Conservation (phyloP, 2,888 invertebrate species). For the Leucophora obtusa region DNA sequence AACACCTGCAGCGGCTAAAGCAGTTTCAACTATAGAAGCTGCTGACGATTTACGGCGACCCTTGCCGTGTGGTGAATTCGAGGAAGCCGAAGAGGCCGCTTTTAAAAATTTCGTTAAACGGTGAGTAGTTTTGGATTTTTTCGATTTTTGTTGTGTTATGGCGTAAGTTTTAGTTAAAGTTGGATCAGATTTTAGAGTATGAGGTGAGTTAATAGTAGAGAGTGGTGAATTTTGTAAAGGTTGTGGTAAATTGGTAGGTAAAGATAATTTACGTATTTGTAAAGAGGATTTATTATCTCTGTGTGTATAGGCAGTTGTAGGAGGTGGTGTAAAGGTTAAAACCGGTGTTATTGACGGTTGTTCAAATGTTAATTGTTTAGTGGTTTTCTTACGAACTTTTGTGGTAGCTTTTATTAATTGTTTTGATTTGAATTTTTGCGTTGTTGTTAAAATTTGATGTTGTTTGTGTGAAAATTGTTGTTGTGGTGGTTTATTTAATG, state of each 20-base stretch:
- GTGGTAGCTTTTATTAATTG: constrained; percentile 72
- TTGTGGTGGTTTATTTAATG: neutral
- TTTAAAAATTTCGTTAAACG: constrained; percentile 52
- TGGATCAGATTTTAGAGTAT: constrained; percentile 39
- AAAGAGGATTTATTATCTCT: constrained; percentile 14
- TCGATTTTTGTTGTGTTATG: constrained; percentile 54
- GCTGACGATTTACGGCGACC: constrained; percentile 71
- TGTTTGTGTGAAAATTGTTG: constrained; percentile 25
- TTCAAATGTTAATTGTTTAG: constrained; percentile 71
- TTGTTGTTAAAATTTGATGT: constrained; percentile 26
- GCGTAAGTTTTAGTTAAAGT: constrained; percentile 24
- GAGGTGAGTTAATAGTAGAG: constrained; percentile 35
- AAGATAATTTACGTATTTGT: constrained; percentile 52
- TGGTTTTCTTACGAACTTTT: constrained; percentile 70
- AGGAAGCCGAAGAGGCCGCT: constrained; percentile 42
- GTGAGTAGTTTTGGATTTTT: constrained; percentile 53
- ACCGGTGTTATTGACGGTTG: constrained; percentile 22
- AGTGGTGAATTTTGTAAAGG: constrained; percentile 40
- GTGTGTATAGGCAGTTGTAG: constrained; percentile 27
- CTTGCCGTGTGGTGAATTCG: constrained; percentile 55
- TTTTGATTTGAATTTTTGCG: constrained; percentile 68
- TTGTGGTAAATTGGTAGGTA: constrained; percentile 55
- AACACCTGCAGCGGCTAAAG: constrained; percentile 68
- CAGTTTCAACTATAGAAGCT: constrained; percentile 70
- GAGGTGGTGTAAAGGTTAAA: constrained; percentile 30